Base-by-base conservation (phyloP, 2,113 vertebrate genomes). In the Gobio gobio region DNA sequence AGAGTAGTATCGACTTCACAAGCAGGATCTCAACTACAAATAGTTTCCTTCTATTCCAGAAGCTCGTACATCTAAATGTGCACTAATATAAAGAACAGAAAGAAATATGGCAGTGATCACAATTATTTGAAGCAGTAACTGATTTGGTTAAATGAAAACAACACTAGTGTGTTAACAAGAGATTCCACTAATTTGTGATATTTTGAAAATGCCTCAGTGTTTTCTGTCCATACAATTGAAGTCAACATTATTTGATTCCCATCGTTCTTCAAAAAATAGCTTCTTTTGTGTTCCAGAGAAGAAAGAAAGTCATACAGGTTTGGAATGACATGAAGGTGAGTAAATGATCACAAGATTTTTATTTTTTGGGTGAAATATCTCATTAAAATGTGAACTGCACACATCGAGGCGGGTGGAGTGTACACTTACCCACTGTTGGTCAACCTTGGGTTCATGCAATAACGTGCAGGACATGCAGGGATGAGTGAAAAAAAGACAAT, bases 361-460 rank as follows among this genome's bases (percentile, higher is more conserved):
- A 26, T n/a, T 79, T 43, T 56, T 70, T 12, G 10, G 8, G 9
- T 70, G 66, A 43, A 22, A 36, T 22, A 70, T 70, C 66, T 56
- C 9, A 43, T 79, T 79, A 45, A 63, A 29, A 8, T 29, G 13
- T 47, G 26, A 51, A 82, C 66, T 68, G 20, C 26, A 82, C 59
- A 81, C 10, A 45, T 13, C n/a, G 0, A 75, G 72, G 14, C 1
- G 12, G 7, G 4, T 16, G 29, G 73, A 89, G 43, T 85, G 89
- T 61, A 64, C 73, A 98, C 97, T 99, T 97, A 99, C 98, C 98
- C 97, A 99, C 79, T 99, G 98, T 92, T 93, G 94, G 94, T 94
- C 91, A 95, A 91, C 94, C 98, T 95, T 96, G 94, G 87, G 92
- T 92, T 89, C 91, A 94, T 92, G 92, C 76, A 94, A 95, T 10